A percentile compares a stretch with the other conserved stretches of the same genome.
Conservation (phyloP, 1,140 invertebrate genomes). For the Eulimnadia texana region DNA sequence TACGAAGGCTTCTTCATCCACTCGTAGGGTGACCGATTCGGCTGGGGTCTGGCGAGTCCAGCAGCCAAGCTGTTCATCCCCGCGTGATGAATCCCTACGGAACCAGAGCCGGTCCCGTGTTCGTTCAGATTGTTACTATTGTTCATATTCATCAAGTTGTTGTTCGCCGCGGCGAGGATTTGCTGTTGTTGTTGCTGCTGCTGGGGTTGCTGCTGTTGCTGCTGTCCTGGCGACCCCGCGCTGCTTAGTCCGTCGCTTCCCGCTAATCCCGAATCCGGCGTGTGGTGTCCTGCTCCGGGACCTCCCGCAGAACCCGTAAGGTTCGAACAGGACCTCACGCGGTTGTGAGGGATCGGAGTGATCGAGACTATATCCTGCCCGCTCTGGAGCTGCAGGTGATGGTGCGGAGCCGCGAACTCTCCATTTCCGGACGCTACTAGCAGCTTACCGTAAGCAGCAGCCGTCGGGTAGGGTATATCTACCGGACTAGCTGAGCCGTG, state of each 20-base stretch:
- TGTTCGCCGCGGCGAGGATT: slow-evolving; percentile 2
- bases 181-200: slow-evolving; percentile 1
- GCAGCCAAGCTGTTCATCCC: slow-evolving; percentile 7
- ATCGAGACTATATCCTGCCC: slow-evolving; percentile 10
- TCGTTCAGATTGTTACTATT: slow-evolving; percentile 18
- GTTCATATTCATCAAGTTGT: not conserved
- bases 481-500: slow-evolving; percentile 4
- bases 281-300: slow-evolving; percentile 16
- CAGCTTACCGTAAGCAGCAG: not conserved
- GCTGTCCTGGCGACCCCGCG: slow-evolving; percentile 21
- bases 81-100: not conserved
- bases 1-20: slow-evolving; percentile 82
- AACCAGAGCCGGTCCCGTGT: slow-evolving; percentile 23
- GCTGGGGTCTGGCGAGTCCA: slow-evolving; percentile 36
- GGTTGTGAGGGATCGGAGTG: slow-evolving; percentile 1
- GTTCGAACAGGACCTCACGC: not conserved
- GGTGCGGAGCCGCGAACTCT: slow-evolving; percentile 6
- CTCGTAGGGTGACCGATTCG: slow-evolving; percentile 59
- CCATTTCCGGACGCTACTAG: slow-evolving; percentile 3
- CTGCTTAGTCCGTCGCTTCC: slow-evolving; percentile 23
- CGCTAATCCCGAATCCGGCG: slow-evolving; percentile 23
- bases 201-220: slow-evolving; percentile 10
- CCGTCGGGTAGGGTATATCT: slow-evolving; percentile 2
- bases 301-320: not conserved
- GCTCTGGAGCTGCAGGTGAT: slow-evolving; percentile 1